A percentile compares a stretch with the other conserved stretches of the same genome.
Conservation (phyloP, 53 echinoderm and acorn worm genomes). For the Holothuria leucospilota region DNA sequence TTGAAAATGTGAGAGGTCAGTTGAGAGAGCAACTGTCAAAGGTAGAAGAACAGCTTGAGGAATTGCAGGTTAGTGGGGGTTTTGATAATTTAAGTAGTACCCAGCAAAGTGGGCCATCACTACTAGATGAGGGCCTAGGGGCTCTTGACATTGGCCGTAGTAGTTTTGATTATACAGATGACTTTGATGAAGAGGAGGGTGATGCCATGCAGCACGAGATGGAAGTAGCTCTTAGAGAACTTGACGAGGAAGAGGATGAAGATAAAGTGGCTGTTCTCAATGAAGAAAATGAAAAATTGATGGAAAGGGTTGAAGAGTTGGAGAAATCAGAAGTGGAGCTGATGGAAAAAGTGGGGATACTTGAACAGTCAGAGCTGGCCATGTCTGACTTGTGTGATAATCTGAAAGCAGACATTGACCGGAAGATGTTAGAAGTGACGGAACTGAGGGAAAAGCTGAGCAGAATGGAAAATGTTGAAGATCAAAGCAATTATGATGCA, state of each 20-base stretch:
- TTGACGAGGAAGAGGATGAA: slow-evolving; percentile 9
- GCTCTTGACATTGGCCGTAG: slow-evolving; percentile 66
- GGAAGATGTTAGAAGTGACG: slow-evolving; percentile 30
- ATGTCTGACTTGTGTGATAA: slow-evolving; percentile 63
- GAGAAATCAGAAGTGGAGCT: slow-evolving; percentile 91
- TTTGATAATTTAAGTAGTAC: slow-evolving; percentile 68
- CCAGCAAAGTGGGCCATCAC: slow-evolving; percentile 67
- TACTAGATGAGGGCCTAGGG: slow-evolving; percentile 76
- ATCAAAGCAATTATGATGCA: background rate
- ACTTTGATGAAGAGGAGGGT: slow-evolving; percentile 54
- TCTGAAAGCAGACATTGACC: slow-evolving; percentile 46
- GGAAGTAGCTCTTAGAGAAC: slow-evolving; percentile 50
- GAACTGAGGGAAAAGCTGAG: background rate
- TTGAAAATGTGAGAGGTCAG: slow-evolving; percentile 68
- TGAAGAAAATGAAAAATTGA: slow-evolving; percentile 14
- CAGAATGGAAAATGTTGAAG: background rate
- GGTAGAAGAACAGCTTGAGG: slow-evolving; percentile 80
- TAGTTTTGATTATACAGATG: slow-evolving; percentile 33
- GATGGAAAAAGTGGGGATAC: slow-evolving; percentile 76
- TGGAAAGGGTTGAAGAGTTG: slow-evolving; percentile 66
- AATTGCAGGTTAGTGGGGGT: slow-evolving; percentile 72
- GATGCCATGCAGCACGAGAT: slow-evolving; percentile 57
- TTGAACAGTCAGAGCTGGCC: slow-evolving; percentile 66
- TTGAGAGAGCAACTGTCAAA: slow-evolving; percentile 75
- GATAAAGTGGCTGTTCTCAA: background rate